Evolutionary conservation across 1,140 invertebrate genomes (phyloP).

Genomic region (Drosophila takahashii): DNA sequence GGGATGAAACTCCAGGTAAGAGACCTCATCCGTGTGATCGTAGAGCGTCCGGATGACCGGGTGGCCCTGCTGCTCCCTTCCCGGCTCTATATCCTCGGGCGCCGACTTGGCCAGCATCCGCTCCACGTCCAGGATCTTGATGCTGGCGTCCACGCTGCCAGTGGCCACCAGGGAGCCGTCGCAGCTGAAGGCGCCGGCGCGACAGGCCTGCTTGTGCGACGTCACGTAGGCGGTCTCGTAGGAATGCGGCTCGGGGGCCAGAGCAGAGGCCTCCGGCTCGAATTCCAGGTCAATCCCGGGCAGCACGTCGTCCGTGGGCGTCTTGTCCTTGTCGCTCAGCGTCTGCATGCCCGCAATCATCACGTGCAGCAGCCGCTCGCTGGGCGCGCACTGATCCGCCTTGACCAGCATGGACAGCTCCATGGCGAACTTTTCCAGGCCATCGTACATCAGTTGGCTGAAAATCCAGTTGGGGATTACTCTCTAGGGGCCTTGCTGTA

Average conservation of each 20-base stretch:
- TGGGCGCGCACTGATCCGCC: slow-evolving; percentile 97
- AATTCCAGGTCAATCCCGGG: slow-evolving; percentile 97
- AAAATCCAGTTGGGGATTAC: slow-evolving; percentile 39
- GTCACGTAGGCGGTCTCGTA: slow-evolving; percentile 99
- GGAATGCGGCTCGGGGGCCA: slow-evolving; percentile 96
- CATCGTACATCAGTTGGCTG: slow-evolving; percentile 97
- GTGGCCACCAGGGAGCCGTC: slow-evolving; percentile 99
- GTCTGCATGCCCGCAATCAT: slow-evolving; percentile 94
- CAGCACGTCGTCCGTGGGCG: slow-evolving; percentile 90
- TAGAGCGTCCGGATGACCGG: slow-evolving; percentile 99
- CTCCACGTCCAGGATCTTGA: slow-evolving; percentile 99
- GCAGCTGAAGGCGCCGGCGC: slow-evolving; percentile 96
- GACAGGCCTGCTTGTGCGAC: slow-evolving; percentile 98
- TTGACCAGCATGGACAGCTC: slow-evolving; percentile 92
- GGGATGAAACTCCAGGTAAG: slow-evolving; percentile 98
- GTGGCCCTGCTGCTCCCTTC: slow-evolving; percentile 95
- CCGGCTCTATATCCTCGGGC: slow-evolving; percentile 92
- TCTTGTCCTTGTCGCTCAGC: slow-evolving; percentile 90
- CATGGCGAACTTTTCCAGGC: slow-evolving; percentile 95
- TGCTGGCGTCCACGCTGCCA: slow-evolving; percentile 98
- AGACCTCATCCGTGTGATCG: slow-evolving; percentile 99
- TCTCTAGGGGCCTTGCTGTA: not conserved
- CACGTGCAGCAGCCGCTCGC: slow-evolving; percentile 95
- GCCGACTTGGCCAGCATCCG: slow-evolving; percentile 98
- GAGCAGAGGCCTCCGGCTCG: slow-evolving; percentile 95